Conservation (phyloP, 2,113 vertebrate species). For the Vombatus ursinus region DNA sequence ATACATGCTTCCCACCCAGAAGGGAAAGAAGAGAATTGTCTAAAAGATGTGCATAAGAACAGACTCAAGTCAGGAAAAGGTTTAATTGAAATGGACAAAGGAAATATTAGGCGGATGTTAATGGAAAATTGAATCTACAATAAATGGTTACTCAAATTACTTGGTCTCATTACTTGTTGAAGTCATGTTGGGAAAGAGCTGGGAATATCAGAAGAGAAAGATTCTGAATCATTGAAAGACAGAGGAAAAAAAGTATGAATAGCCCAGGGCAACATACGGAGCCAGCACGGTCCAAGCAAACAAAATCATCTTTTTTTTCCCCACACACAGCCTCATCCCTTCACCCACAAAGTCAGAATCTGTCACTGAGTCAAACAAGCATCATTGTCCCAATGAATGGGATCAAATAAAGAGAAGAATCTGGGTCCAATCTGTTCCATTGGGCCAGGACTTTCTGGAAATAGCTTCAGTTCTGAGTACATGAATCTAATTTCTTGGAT, state of each 20-base stretch:
- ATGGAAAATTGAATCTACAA: conserved; percentile 70
- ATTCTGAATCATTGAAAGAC: background rate
- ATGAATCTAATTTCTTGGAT: background rate
- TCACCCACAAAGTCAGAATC: background rate
- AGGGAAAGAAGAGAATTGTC: background rate
- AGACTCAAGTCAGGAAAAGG: conserved; percentile 52
- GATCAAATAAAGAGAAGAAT: background rate
- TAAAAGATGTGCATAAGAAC: conserved; percentile 61
- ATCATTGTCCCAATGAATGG: background rate
- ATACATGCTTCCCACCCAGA: conserved; percentile 14
- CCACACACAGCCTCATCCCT: background rate
- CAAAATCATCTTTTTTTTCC: background rate
- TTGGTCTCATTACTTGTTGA: conserved; percentile 69
- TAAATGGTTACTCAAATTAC: conserved; percentile 75
- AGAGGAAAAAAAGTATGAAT: background rate
- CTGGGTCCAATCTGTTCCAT: background rate
- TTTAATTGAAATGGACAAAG: conserved; percentile 68
- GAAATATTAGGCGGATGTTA: conserved; percentile 70
- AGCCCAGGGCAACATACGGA: background rate
- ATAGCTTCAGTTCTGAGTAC: background rate
- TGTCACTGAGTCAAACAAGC: background rate
- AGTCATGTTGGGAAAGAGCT: conserved; percentile 10
- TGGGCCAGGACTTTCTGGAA: background rate
- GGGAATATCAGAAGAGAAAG: background rate
- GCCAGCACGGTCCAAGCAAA: background rate